Base-by-base conservation (phyloP, 53 echinoderm and acorn worm species). In the Astropecten irregularis region DNA sequence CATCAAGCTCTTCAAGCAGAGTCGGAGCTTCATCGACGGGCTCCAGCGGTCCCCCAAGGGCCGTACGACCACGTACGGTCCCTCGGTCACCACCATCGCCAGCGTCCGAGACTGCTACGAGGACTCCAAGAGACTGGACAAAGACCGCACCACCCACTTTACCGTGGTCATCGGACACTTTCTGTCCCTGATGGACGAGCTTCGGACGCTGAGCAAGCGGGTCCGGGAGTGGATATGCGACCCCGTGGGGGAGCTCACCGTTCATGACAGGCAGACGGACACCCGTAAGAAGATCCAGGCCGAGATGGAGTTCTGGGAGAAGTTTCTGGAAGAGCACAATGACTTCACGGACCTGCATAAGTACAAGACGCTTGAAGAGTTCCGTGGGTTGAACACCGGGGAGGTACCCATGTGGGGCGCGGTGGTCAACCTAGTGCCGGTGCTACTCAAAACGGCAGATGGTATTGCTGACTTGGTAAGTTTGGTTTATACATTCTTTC, bases 381-480 rank as follows among this genome's bases (percentile, higher is more conserved):
- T 94, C 42, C 91, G 96, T 0, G 96, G 96, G 46, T 64, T 96
- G 50, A 94, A 96, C 47, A 89, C 91, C 3, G 96, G 96, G 15
- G 96, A 96, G 70, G 93, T 94, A 15, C 71, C 93, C 31, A 28
- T 89, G 0, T 96, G 93, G 93, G 96, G 96, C 3, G 93, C 96
- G 35, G 96, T 96, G 60, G 88, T 96, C 14, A 96, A 96, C 46
- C 87, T 96, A 11, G 57, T 96, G 18, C 96, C 96, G n/a, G 93
- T 96, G 35, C 57, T 93, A 9, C 87, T 96, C 37, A 91, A 88
- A 25, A 94, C 91, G 6, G 91, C 87, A 15, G 91, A 96, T 58
- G 88, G 64, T 28, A 86, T 96, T 39, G 86, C 93, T 47, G 84
- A 89, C 13, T 66, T 87, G 91, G 96, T 96, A 64, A 89, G 89